phyloP scores from a whole-genome alignment of 2,797 vertebrate genomes.

The Crypturellus tataupa region DNA sequence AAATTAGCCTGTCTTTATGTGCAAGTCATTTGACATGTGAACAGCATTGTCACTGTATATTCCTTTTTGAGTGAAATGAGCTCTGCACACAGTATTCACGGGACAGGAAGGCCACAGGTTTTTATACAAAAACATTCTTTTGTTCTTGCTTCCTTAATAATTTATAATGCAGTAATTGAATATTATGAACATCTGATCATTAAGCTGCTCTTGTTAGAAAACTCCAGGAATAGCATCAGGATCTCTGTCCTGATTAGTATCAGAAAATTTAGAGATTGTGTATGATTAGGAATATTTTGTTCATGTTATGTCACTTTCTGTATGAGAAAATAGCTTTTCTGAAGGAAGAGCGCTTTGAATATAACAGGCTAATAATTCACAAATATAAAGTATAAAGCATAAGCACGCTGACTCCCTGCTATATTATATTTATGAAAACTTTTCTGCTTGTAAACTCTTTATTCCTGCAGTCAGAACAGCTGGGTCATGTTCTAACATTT shows the following conservation, averaged over 20 bases:
- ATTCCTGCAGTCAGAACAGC: neutral
- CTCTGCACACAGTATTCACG: neutral
- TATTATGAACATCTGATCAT: neutral
- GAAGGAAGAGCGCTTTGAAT: neutral
- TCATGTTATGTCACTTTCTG: neutral
- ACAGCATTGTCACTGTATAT: neutral
- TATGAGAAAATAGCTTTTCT: neutral
- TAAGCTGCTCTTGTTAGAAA: neutral
- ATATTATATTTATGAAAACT: neutral
- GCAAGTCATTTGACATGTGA: neutral
- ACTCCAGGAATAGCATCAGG: neutral
- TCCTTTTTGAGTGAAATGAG: neutral
- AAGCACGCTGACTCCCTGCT: neutral
- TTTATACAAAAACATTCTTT: neutral
- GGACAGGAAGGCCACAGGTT: neutral
- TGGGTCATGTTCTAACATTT: neutral
- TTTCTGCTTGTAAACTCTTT: neutral
- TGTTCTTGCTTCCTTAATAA: neutral
- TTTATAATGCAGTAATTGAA: neutral
- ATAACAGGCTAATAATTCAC: neutral
- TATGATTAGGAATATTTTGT: neutral
- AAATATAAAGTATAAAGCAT: neutral
- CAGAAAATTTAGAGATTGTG: neutral
- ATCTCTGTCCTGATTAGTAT: neutral
- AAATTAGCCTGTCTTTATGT: neutral